Percentiles rank a stretch among this genome's conserved stretches.
These are phyloP conservation scores for cattle (Bos taurus) DNA, from an alignment of 2,113 vertebrate genomes.

Conservation along the genomic window ARS-UCD2.0 NC_037333.1:85541001-85541500, in stretches of 20 bases:
- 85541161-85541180: background rate
- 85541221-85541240: background rate
- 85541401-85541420: background rate
- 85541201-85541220: background rate
- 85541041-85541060: background rate
- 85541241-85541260: background rate
- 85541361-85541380: background rate
- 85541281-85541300: background rate
- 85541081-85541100: background rate
- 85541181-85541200: background rate
- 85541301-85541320: background rate
- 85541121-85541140: background rate
- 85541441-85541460: background rate
- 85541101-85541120: background rate
- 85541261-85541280: background rate
- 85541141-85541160: background rate
- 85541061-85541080: fast-evolving
- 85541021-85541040: background rate
- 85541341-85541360: background rate
- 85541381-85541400: background rate
- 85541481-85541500: background rate
- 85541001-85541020: background rate
- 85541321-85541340: background rate
- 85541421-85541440: background rate
- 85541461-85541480: background rate